Evolutionary conservation across 2,113 vertebrate genomes (phyloP), one percentile per base, ranked within the genome.

Genomic region (Eptesicus fuscus): DNA sequence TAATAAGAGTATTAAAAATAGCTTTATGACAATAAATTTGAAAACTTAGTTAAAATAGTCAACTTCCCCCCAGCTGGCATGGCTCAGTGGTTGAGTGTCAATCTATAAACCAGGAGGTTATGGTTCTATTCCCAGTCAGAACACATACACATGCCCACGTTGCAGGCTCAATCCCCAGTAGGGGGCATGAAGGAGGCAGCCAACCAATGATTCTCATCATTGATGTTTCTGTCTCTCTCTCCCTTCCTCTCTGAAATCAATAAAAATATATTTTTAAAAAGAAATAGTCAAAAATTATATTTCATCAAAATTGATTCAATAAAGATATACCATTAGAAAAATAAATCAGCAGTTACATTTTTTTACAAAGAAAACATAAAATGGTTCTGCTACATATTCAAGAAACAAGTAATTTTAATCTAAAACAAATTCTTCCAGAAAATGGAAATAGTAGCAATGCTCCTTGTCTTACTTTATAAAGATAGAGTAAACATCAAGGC

Each of bases 321-420:
- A 51, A 83, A 90, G 30, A 83, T 67, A 77, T 42, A 22, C 22
- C 9, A 83, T 42, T 94, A 35, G 78, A 82, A 47, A 94, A 91
- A 71, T 37, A 67, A 93, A 92, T 83, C 3, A 90, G 22, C 32
- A 83, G 11, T 76, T 69, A 30, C 0, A 56, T 95, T 84, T 86
- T 42, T 76, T 37, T 4, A 61, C 17, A 82, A 59, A 83, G 22
- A 90, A 77, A 91, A 28, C 18, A 90, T 51, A 63, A 78, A 69
- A 77, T 78, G 18, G 14, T 85, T 92, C 73, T 96, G 14, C 35
- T 53, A 96, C 67, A 8, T 51, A 59, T 77, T 90, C 28, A 90
- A 85, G 18, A 78, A 78, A 95, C n/a, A 49, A 89, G 4, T 73
- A 69, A 35, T 74, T 92, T 95, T 20, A 37, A 76, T 40, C n/a